Percentiles rank a stretch among this genome's conserved stretches.
Conservation (phyloP, 2,113 vertebrate species). For the Aramus guarauna region DNA sequence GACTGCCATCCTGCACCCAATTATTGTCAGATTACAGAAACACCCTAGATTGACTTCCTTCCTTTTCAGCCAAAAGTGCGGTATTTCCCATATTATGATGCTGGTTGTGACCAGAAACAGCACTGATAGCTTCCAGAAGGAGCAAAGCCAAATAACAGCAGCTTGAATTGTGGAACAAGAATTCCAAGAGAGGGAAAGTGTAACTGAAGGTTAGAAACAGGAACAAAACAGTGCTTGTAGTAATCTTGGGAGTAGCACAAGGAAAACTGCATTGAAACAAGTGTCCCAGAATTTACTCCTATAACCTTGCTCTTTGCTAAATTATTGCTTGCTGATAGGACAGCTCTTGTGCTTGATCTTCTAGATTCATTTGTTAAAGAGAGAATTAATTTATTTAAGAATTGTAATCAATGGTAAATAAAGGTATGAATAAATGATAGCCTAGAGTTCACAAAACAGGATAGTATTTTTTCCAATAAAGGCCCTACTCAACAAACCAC, state of each 20-base stretch:
- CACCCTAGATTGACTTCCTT: not conserved
- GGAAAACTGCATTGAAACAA: not conserved
- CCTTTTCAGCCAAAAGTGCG: not conserved
- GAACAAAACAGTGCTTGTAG: not conserved
- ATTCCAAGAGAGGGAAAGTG: not conserved
- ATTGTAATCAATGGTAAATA: not conserved
- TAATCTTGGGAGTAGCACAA: not conserved
- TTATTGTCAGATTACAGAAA: not conserved
- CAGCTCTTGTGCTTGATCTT: not conserved
- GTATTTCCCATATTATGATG: not conserved
- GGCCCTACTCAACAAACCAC: not conserved
- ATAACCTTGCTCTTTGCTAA: not conserved
- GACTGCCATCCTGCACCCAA: not conserved
- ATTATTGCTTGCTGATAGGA: not conserved
- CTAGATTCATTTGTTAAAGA: not conserved
- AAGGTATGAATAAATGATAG: not conserved
- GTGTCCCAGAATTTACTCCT: not conserved
- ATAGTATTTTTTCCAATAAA: not conserved
- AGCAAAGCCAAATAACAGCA: not conserved
- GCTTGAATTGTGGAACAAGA: not conserved
- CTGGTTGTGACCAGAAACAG: not conserved
- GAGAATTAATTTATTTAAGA: not conserved
- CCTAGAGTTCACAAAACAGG: not conserved
- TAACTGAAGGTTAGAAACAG: not conserved
- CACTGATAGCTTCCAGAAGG: not conserved